Base-by-base conservation (phyloP, 2,113 vertebrate genomes). In the Vidua macroura region DNA sequence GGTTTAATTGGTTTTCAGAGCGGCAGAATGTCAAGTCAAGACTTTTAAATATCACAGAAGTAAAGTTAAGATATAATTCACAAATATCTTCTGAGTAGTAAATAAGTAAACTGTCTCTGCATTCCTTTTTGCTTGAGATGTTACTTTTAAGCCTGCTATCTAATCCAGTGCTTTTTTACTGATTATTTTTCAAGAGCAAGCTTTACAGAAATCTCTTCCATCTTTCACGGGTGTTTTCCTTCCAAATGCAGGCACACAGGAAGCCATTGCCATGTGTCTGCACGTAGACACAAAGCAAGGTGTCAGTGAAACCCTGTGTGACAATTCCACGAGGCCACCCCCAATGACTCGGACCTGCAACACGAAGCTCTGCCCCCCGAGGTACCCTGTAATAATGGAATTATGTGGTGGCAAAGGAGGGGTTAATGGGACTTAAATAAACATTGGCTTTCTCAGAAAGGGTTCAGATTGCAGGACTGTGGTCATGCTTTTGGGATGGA, bases 241-340 rank as follows among this genome's bases (percentile, higher is more conserved):
- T 83, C 80, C 3, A 28, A 30, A 72, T 76, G 68, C 96, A 99
- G 99, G 99, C 69, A 98, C 90, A 7, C 99, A 99, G 95, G 98
- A 98, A 90, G 98, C 98, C 55, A 97, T 98, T 51, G 98, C 98
- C 13, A 98, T 97, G 91, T 99, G 99, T 83, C 90, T 99, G 30
- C 98, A 98, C 20, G 93, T 96, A 5, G 97, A 97, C 90, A 98
- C 95, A 24, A 97, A 97, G 17, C 97, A 98, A 88, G 96, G 95
- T 0, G 98, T 98, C 85, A 98, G 98, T 1, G 97, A 98, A 63
- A 95, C 91, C 31, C 83, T 98, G 70, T 99, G 99, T 30, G 97
- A 99, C 59, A 52, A 1, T 5, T 95, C 97, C 92, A 98, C 98
- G 94, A 98, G 96, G 23, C 98, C 98, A 1, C 98, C 98, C 2